Conservation (phyloP, 1,140 invertebrate genomes). For the Mamestra configurata region DNA sequence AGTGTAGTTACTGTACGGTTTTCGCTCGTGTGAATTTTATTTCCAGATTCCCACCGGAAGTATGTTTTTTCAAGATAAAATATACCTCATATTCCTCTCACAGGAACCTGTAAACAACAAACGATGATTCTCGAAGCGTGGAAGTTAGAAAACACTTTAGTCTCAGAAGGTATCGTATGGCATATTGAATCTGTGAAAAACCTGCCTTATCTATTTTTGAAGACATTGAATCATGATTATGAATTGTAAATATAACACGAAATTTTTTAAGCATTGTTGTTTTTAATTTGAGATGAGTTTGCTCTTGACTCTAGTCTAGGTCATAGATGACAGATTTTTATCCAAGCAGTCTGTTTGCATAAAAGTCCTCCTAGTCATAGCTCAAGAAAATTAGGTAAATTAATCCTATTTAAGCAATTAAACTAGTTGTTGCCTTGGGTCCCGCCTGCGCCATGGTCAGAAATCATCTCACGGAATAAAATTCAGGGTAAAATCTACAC, state of each 20-base stretch:
- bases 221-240: neutral
- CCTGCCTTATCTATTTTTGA: conserved; percentile 24
- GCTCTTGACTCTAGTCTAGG: too few species aligned
- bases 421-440: too few species aligned
- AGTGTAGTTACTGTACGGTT: neutral
- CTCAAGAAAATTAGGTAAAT: too few species aligned
- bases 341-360: too few species aligned
- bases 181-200: conserved; percentile 6
- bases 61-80: conserved; percentile 26
- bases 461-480: too few species aligned
- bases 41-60: neutral
- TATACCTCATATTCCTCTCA: conserved; percentile 11
- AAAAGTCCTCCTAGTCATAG: too few species aligned
- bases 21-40: conserved; percentile 5
- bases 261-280: too few species aligned
- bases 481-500: too few species aligned
- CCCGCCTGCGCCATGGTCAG: too few species aligned
- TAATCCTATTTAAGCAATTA: too few species aligned
- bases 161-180: neutral
- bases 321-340: too few species aligned
- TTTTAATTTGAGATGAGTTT: too few species aligned
- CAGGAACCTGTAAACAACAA: neutral
- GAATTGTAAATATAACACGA: neutral
- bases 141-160: conserved; percentile 12
- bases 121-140: conserved; percentile 1